Base-by-base conservation (phyloP, 1,140 invertebrate species). In the Drosophila tani region DNA sequence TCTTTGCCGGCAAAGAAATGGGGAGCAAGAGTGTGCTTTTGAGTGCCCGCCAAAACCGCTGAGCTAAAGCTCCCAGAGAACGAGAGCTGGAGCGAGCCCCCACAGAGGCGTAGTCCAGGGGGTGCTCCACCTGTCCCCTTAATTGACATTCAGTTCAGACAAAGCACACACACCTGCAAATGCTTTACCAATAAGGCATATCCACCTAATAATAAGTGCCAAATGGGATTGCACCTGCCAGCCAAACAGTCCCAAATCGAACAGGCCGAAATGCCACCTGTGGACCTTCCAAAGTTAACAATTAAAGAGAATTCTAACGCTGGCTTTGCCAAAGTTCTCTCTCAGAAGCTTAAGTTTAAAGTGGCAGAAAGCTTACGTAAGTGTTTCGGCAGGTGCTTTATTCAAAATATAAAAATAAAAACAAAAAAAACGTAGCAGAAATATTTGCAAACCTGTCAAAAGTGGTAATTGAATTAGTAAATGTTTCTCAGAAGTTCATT, bases 21-120 rank as follows among this genome's bases (percentile, higher is more conserved):
- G 15, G 57, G 51, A 53, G 57, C 58, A 40, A 24, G 58, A 45
- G 32, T 5, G 14, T 8, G 14, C 19, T 76, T 75, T 85, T 77
- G 75, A 82, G 68, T 80, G 76, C 83, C 80, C 84, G 83, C 83
- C 84, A 86, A 86, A 85, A 86, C 67, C 82, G 35, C 60, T 49
- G 81, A 76, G 62, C 57, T 15, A 73, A 73, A 82, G 75, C 63
- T 63, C 15, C 12, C 29, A 9, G 12, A 38, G 21, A 15, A 17
- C 21, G 27, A 57, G 50, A 57, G 73, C 47, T 49, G 60, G 73
- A 65, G 51, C 41, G 49, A 59, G 29, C 19, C n/a, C 27, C 35
- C n/a, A 27, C 84, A 87, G 59, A 40, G 73, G 49, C 84, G 83
- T 50, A 46, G 35, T 21, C 5, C 2, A n/a, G 53, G 17, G 57